Evolutionary conservation across 2,888 invertebrate genomes (phyloP), one percentile per base, ranked within the genome.

Genomic region (Aleiodes leptofemur): DNA sequence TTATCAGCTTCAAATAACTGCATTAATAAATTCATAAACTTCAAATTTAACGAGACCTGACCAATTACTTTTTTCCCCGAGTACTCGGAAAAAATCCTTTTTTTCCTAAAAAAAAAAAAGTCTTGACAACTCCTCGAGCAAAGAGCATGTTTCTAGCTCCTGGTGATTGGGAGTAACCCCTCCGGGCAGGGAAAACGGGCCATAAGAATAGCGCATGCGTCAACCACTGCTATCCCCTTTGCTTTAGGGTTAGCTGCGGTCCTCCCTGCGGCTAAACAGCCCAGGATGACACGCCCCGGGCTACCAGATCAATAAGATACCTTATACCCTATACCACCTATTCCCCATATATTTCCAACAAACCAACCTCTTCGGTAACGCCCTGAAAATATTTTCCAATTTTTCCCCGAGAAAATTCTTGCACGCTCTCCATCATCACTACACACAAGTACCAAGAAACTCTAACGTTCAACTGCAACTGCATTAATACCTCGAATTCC

Each of bases 301-400:
- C 89, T 88, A 88, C 88, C 88, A 88, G 89, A 89, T 89, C 89
- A 89, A 89, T 89, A 89, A 89, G 88, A 89, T 88, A 88, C 88
- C 87, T 87, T 86, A 86, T 78, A 82, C 82, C 81, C 83, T 68
- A 68, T 23, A 68, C 68, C 50, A 83, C 83, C 82, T 83, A 80
- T 81, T 79, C 80, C 59, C 61, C 59, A 61, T 69, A 72, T 59
- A 77, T 34, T 73, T 77, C 80, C 73, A 73, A 78, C 80, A 23
- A 23, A 23, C 23, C 23, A 78, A 82, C 80, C 83, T 84, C 83
- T 85, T 84, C 82, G 87, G 86, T 83, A 86, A 87, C 86, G 86
- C 86, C 86, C 86, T 86, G 82, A 83, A 82, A 81, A 80, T 69
- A 23, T 74, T 78, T 73, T n/a, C 51, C 55, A 57, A 71, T 23